Evolutionary conservation across 2,888 invertebrate genomes (phyloP), one percentile per base, ranked within the genome.

Genomic region (Linnaemya vulpina): DNA sequence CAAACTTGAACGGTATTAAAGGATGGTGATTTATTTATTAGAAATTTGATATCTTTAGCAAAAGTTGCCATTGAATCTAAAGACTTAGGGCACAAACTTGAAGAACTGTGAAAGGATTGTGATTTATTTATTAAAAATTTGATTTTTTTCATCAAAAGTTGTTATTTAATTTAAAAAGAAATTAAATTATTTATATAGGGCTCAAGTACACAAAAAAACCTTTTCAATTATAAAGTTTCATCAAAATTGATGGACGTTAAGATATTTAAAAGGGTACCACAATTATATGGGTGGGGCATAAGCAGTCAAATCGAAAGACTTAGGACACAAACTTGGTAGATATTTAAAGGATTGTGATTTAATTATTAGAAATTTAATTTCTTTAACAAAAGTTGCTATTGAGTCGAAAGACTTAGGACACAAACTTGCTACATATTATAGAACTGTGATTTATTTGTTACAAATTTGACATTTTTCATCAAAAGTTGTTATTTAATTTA

Each of bases 51-150:
- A 46, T 46, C 46, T 20, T 63, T 22, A 40, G 22, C 30, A 17
- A 9, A 17, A 49, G 9, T 35, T 7, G 3, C 10, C 7, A 30
- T 30, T 30, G 51, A 68, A 68, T 68, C 71, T 30, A 58, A 71
- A 58, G 71, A 58, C 43, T 71, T 30, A 58, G 20, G 43, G 46
- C 58, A 71, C 43, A 46, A 30, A 58, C 71, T 17, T 58, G 1
- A 49, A 49, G 2, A 11, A 49, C 1, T 8, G n/a, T n/a, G n/a
- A 49, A 8, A 3, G 3, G 1, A 17, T 17, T 17, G n/a, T 49
- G 3, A 43, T 43, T 43, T 43, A 43, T 49, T 49, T 49, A 1
- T 49, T 4, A 38, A 1, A 38, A 38, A 43, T 60, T 35, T 38
- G 38, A 38, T 38, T 62, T 38, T 30, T 3, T 30, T 30, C 3